Base-by-base conservation (phyloP, 1,140 invertebrate genomes). In the Ips nitidus region DNA sequence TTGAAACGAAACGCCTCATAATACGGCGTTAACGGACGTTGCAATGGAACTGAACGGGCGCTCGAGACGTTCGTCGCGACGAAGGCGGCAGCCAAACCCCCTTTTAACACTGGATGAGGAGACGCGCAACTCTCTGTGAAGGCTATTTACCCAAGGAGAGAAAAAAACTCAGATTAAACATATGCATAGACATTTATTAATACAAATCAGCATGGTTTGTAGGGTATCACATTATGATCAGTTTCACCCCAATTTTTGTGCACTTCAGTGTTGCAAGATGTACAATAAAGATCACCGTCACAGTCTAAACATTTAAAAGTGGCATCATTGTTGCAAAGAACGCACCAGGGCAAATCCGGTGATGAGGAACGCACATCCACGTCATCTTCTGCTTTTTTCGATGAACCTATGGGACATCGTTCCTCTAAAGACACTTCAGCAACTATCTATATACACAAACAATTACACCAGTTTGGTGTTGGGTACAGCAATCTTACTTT, bases 121-220 rank as follows among this genome's bases (percentile, higher is more conserved):
- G 61, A 63, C 52, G 69, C 69, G 69, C 69, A 70, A 70, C 52
- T 66, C 62, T 60, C 53, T 37, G 42, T 52, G 41, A 47, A 22
- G 22, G 22, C 22, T n/a, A 94, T 93, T 94, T 82, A 99, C 97
- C 97, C 95, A 76, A 93, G n/a, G n/a, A n/a, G n/a, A n/a, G n/a
- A 22, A 22, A 22, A 22, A 22, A 22, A 22, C 22, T 22, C 22
- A 22, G 22, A 22, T 22, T 22, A 22, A 0, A 22, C 22, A 22
- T 22, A 22, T 22, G 22, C 22, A 22, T 22, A 22, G 22, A 22
- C 22, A 22, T 22, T 22, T 22, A 22, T 22, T 22, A 22, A 22
- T 22, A 22, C 0, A 22, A 22, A 22, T 22, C 22, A 40, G 22
- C 22, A 22, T 22, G 22, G 59, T 62, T 77, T 74, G 66, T 74